These are phyloP conservation scores for Drusus annulatus DNA, from an alignment of 1,140 invertebrate species.

Conservation along the genomic window DNA sequence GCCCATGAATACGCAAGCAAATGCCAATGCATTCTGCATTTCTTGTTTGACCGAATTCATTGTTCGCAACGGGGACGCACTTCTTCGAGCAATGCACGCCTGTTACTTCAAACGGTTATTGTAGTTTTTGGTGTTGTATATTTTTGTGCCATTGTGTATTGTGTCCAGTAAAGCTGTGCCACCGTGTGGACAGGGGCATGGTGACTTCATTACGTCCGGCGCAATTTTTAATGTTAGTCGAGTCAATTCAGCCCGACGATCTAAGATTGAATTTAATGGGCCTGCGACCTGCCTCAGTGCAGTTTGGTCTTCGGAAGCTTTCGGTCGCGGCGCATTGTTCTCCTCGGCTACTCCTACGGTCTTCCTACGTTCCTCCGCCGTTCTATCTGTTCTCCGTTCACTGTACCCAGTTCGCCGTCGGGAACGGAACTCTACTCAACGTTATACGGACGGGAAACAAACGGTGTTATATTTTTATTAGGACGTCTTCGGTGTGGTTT, in stretches of 20 bases:
- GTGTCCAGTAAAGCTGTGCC: neutral
- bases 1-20: too few species aligned
- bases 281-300: neutral
- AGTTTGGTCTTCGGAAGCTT: slow-evolving; percentile 2
- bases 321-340: slow-evolving; percentile 14
- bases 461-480: neutral
- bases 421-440: too few species aligned
- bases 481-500: neutral
- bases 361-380: neutral
- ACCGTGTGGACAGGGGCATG: neutral
- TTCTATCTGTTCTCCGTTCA: too few species aligned
- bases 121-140: too few species aligned
- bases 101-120: too few species aligned
- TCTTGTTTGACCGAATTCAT: too few species aligned
- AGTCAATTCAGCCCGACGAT: neutral
- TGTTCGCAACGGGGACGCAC: too few species aligned
- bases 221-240: slow-evolving; percentile 1
- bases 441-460: neutral
- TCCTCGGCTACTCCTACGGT: too few species aligned
- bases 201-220: slow-evolving; percentile 1
- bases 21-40: too few species aligned
- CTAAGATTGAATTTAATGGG: neutral
- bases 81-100: too few species aligned
- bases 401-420: neutral
- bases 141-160: too few species aligned